These are phyloP conservation scores for Patella ulyssiponensis DNA, from an alignment of 2,888 invertebrate species.

Conservation along the genomic window DNA sequence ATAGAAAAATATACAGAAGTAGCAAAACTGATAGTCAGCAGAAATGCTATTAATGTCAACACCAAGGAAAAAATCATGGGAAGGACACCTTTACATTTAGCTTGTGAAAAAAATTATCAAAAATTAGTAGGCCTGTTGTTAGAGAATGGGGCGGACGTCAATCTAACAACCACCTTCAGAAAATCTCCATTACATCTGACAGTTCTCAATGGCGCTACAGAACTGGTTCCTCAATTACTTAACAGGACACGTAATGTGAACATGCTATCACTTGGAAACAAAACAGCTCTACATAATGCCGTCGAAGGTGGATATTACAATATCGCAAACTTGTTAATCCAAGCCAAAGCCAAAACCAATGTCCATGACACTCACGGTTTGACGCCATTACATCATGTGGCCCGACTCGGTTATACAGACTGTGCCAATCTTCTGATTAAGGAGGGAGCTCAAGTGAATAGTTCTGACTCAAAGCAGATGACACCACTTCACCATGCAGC, in stretches of 20 bases:
- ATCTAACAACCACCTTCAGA: constrained; percentile 57
- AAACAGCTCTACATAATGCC: constrained; percentile 57
- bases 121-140: constrained; percentile 52
- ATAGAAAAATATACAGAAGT: constrained; percentile 49
- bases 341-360: constrained; percentile 54
- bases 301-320: constrained; percentile 47
- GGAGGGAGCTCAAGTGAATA: constrained; percentile 52
- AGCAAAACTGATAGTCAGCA: constrained; percentile 50
- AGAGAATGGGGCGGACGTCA: constrained; percentile 61
- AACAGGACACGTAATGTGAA: constrained; percentile 55
- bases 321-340: constrained; percentile 48
- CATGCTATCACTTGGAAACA: constrained; percentile 53
- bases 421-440: constrained; percentile 48
- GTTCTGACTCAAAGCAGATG: constrained; percentile 51
- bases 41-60: constrained; percentile 57
- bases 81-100: constrained; percentile 58
- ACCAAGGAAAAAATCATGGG: constrained; percentile 59
- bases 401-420: constrained; percentile 43
- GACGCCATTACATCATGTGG: constrained; percentile 56
- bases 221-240: constrained; percentile 49
- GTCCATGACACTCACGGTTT: constrained; percentile 58
- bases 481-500: constrained; percentile 59
- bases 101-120: constrained; percentile 51
- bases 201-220: constrained; percentile 46
- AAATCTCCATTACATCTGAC: constrained; percentile 61